Conservation (phyloP, 2,888 invertebrate genomes). For the Cerastoderma edule region DNA sequence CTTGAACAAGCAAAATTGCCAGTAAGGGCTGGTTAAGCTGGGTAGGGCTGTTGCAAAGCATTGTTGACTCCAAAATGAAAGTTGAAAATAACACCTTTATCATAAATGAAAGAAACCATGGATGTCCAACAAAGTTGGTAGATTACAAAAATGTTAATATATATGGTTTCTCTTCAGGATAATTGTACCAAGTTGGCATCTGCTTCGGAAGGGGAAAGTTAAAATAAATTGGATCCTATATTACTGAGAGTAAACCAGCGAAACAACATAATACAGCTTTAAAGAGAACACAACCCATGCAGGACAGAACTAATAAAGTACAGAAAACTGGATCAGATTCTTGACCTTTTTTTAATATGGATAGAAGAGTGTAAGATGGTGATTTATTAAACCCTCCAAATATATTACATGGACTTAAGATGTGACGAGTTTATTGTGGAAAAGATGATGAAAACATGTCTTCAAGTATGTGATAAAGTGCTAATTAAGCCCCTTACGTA, state of each 20-base stretch:
- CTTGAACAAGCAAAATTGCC: background rate
- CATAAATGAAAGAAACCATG: background rate
- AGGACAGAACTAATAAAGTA: slow-evolving; percentile 8
- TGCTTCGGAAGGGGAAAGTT: background rate
- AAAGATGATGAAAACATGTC: too few species aligned
- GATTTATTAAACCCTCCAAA: too few species aligned
- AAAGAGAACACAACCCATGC: slow-evolving; percentile 14
- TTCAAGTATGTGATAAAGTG: too few species aligned
- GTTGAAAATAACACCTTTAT: background rate
- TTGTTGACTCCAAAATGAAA: too few species aligned
- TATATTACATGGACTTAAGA: too few species aligned
- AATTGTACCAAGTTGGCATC: background rate
- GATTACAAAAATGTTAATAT: background rate
- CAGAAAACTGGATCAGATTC: too few species aligned
- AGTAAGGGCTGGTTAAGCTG: background rate
- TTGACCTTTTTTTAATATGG: too few species aligned
- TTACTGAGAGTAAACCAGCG: background rate
- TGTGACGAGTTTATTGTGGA: too few species aligned
- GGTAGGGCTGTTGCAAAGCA: too few species aligned
- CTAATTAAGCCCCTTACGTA: too few species aligned
- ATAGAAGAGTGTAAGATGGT: too few species aligned
- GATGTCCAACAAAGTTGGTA: background rate
- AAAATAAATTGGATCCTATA: background rate
- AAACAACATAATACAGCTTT: background rate
- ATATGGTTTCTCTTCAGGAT: background rate